Evolutionary conservation across 2,113 vertebrate genomes (phyloP).

Genomic region (Brachyistius frenatus): DNA sequence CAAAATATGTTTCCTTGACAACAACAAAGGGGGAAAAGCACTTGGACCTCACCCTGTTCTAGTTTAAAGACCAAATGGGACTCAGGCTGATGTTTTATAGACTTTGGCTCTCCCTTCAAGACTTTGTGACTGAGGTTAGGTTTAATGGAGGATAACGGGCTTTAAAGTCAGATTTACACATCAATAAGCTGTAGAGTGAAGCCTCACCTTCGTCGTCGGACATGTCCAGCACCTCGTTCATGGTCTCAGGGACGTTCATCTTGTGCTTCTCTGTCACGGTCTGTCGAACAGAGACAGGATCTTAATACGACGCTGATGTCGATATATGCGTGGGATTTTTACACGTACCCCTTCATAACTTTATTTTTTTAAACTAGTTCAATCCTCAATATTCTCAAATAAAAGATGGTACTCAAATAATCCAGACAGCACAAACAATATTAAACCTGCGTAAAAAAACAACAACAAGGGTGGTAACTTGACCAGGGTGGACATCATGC

Average conservation of each 20-base stretch:
- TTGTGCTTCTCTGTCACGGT: slow-evolving; percentile 97
- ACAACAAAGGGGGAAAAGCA: not conserved
- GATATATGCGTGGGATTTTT: no score
- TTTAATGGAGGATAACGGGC: not conserved
- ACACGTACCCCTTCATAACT: no score
- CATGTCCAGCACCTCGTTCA: slow-evolving; percentile 99
- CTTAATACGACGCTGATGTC: no score
- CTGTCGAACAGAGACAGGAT: slow-evolving; percentile 77
- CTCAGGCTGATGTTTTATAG: slow-evolving; percentile 8
- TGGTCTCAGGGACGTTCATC: slow-evolving; percentile 99
- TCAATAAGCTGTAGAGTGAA: rapidly evolving
- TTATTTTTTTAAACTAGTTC: no score
- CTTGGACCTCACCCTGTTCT: no score
- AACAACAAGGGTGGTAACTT: no score
- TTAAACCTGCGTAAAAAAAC: no score
- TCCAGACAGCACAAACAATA: no score
- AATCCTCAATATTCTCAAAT: no score
- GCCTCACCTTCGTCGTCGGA: slow-evolving; percentile 96
- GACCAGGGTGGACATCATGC: no score
- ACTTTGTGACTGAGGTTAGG: not conserved
- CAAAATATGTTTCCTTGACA: slow-evolving; percentile 10
- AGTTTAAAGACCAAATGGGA: not conserved
- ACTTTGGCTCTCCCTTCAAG: not conserved
- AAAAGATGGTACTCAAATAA: no score
- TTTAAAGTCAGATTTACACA: not conserved